A percentile compares a stretch with the other conserved stretches of the same genome.
Evolutionary conservation across 2,888 invertebrate species (phyloP).

Genomic region (Drosophila affinis): DNA sequence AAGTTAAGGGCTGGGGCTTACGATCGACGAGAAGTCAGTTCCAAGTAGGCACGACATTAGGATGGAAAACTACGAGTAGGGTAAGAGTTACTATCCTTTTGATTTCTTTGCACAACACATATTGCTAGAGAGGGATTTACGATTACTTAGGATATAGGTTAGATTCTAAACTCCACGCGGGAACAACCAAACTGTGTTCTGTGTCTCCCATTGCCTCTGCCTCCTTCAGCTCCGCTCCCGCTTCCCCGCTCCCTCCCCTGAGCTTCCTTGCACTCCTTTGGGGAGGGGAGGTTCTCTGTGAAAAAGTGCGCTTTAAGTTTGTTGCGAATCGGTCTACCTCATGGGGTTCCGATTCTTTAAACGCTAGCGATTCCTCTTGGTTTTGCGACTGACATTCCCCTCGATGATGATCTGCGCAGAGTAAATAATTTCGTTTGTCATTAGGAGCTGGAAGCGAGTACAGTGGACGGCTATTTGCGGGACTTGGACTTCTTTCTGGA

Average conservation of each 20-base stretch:
- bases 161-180: constrained; percentile 29
- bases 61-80: constrained; percentile 22
- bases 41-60: constrained; percentile 22
- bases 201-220: constrained; percentile 5
- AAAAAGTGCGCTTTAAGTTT: constrained; percentile 38
- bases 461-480: neutral
- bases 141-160: constrained; percentile 42
- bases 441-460: neutral
- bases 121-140: constrained; percentile 33
- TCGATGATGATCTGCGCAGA: constrained; percentile 82
- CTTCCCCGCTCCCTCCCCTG: neutral
- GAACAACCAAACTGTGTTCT: constrained; percentile 14
- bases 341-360: constrained; percentile 81
- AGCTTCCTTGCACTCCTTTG: constrained; percentile 6
- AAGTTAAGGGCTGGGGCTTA: neutral
- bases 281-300: constrained; percentile 23
- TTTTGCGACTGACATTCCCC: constrained; percentile 84
- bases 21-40: neutral
- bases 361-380: constrained; percentile 84
- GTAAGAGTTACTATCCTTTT: constrained; percentile 10
- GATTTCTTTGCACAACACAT: constrained; percentile 26
- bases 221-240: neutral
- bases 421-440: constrained; percentile 32
- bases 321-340: constrained; percentile 80
- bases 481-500: constrained; percentile 1